Percentiles rank a stretch among this genome's conserved stretches.
phyloP scores from a whole-genome alignment of 2,888 invertebrate genomes.

The Lumbricus terrestris region DNA sequence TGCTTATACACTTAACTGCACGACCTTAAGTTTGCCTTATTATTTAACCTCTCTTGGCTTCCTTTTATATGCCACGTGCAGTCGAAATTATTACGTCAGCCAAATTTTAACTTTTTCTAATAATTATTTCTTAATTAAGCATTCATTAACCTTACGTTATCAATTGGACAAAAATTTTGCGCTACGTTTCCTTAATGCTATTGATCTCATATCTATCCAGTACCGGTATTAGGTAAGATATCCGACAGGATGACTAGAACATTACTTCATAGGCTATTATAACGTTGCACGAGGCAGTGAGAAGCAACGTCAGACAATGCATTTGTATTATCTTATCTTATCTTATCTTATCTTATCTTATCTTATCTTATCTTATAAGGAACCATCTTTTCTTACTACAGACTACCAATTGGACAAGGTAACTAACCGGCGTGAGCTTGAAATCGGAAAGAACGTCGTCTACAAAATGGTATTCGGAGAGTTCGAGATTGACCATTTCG shows the following conservation, averaged over 20 bases:
- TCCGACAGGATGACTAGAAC: no score
- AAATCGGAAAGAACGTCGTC: conserved; percentile 76
- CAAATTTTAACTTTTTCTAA: no score
- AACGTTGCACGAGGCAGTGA: no score
- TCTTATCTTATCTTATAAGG: neutral
- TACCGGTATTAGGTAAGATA: no score
- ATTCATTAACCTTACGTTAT: neutral
- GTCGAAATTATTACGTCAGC: neutral
- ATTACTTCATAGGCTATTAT: no score
- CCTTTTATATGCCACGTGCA: no score
- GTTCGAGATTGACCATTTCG: conserved; percentile 82
- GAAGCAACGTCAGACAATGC: no score
- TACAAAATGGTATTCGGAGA: conserved; percentile 82
- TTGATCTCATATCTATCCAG: no score
- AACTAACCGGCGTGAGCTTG: conserved; percentile 70
- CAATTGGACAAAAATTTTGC: neutral
- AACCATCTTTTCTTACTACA: neutral
- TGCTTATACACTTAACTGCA: neutral
- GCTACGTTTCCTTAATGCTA: neutral
- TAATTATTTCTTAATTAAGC: neutral
- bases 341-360: no score
- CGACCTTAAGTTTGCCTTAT: neutral
- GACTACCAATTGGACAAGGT: neutral
- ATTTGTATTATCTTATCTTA: no score
- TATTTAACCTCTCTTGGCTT: neutral